A percentile compares a stretch with the other conserved stretches of the same genome.
phyloP scores from a whole-genome alignment of 2,888 invertebrate species.

The Macropis europaea region DNA sequence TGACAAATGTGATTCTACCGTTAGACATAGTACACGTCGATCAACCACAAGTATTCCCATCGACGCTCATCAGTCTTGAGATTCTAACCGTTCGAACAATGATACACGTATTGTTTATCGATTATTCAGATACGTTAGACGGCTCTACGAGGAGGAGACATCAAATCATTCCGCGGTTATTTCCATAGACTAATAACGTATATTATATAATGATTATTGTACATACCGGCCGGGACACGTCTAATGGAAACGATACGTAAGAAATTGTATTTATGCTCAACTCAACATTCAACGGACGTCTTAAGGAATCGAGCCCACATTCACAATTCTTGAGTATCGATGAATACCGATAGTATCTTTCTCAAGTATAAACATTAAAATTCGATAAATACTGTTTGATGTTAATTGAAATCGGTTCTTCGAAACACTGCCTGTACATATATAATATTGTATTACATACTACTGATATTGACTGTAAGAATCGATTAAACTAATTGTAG shows the following conservation, averaged over 20 bases:
- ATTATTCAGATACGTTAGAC: neutral
- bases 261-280: conserved; percentile 30
- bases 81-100: neutral
- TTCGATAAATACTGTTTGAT: neutral
- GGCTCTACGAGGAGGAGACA: neutral
- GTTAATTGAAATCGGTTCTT: conserved; percentile 26
- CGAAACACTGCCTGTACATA: conserved; percentile 56
- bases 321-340: conserved; percentile 1
- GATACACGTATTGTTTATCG: neutral
- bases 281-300: conserved; percentile 8
- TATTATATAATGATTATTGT: conserved; percentile 9
- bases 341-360: neutral
- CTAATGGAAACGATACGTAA: neutral
- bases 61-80: neutral
- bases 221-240: neutral
- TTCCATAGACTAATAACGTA: neutral
- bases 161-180: conserved; percentile 2
- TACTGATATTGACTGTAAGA: conserved; percentile 18
- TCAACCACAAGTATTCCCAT: neutral
- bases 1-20: neutral
- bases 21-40: neutral
- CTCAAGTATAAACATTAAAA: neutral
- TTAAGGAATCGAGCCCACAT: neutral
- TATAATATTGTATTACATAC: conserved; percentile 10
- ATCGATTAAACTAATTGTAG: neutral